phyloP scores from a whole-genome alignment of 2,888 invertebrate genomes.

The Meghimatium bilineatum region DNA sequence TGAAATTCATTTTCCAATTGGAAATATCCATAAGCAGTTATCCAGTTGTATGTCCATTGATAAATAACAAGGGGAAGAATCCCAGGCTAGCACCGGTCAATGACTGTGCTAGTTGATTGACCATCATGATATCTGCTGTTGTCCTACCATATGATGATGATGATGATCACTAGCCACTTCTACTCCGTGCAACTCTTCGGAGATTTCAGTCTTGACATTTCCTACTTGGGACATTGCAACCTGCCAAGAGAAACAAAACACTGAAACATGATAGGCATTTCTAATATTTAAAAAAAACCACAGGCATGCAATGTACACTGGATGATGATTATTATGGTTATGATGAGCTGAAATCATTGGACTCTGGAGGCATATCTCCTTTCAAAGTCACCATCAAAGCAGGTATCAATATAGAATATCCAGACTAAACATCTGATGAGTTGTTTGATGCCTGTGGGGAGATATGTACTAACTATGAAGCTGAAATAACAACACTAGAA shows the following conservation, averaged over 20 bases:
- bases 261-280: no score
- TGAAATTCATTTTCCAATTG: background rate
- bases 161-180: conserved; percentile 68
- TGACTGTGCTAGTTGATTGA: conserved; percentile 25
- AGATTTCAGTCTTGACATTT: conserved; percentile 58
- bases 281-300: no score
- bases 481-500: no score
- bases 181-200: conserved; percentile 70
- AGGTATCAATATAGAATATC: no score
- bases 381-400: no score
- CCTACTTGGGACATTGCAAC: conserved; percentile 71
- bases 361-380: no score
- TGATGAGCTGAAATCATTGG: no score
- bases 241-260: conserved; percentile 52
- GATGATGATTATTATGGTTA: no score
- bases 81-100: conserved; percentile 2
- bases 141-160: conserved; percentile 41
- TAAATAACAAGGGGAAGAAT: background rate
- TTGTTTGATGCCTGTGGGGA: no score
- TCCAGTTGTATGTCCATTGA: background rate
- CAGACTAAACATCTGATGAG: no score
- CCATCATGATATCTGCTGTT: conserved; percentile 34
- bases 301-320: no score
- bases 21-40: background rate
- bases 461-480: no score